Evolutionary conservation across 2,113 vertebrate species (phyloP), one percentile per base, ranked within the genome.

Genomic region (Ivindomyrus marchei): DNA sequence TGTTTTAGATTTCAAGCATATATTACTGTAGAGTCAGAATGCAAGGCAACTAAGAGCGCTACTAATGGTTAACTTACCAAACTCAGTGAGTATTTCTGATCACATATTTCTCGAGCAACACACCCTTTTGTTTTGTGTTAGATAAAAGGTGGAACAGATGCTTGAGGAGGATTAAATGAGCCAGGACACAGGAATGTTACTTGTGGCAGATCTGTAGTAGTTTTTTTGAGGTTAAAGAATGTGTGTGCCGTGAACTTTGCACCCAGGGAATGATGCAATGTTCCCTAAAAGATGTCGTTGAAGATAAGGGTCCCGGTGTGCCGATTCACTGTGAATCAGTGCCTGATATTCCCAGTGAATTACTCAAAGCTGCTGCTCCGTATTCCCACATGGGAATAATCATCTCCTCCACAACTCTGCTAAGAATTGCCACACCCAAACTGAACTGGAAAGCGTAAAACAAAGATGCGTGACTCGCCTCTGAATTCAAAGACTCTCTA

Each of bases 161-260:
- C 62, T 66, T 89, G 27, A 52, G 86, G 88, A 49, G 42, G 15
- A 66, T 39, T 46, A 91, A 90, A 83, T 88, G 70, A 91, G 77
- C 84, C 85, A 50, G 50, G 86, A 58, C 90, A 56, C 50, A 92
- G 83, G 90, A 88, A 93, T 91, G 91, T 87, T 88, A 91, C 85
- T 88, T 74, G 91, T 92, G 91, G 91, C 89, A 92, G 88, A 90
- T 88, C 85, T 91, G 88, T 11, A 92, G 92, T 93, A 91, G 92
- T 90, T 70, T 70, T 89, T 53, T 36, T 84, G 39, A 53, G 88
- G 17, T 15, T 31, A 88, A 90, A 56, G 56, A 80, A 27, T 90
- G 88, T 90, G 70, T 13, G 89, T 56, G 24, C 49, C 11, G 83
- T 94, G 95, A 93, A 96, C 95, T 94, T 95, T 95, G 94, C 93